A percentile compares a stretch with the other conserved stretches of the same genome.
These are phyloP conservation scores for Anseranas semipalmata DNA, from an alignment of 2,113 vertebrate genomes.

Conservation along the genomic window DNA sequence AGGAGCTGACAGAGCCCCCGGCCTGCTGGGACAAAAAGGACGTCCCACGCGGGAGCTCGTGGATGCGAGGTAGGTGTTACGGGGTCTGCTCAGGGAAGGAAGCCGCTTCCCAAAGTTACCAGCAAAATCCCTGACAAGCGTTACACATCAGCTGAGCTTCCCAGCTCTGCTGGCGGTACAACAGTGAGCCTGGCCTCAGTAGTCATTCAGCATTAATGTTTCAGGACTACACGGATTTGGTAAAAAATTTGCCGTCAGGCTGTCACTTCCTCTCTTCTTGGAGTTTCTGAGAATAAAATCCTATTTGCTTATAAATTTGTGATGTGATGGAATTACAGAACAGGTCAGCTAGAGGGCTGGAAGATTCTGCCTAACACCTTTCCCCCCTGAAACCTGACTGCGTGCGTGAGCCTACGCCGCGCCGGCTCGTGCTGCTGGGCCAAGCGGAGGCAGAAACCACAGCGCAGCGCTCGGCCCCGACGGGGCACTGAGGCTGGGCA, in stretches of 20 bases:
- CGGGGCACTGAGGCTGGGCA: neutral
- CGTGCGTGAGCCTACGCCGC: neutral
- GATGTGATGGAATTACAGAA: conserved; percentile 33
- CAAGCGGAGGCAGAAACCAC: neutral
- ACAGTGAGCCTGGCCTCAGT: neutral
- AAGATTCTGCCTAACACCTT: neutral
- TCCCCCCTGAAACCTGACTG: fast-evolving
- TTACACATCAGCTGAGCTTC: neutral
- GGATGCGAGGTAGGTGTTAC: neutral
- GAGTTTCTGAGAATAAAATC: neutral
- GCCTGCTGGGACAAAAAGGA: neutral
- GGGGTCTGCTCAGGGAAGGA: neutral
- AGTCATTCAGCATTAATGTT: neutral
- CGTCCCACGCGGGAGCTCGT: too few species aligned
- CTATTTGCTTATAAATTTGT: conserved; percentile 27
- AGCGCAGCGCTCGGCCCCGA: fast-evolving
- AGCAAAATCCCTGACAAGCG: neutral
- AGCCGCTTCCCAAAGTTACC: conserved; percentile 19
- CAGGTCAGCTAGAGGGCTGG: neutral
- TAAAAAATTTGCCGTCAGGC: neutral
- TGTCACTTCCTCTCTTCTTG: conserved; percentile 1
- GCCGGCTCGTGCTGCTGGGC: fast-evolving
- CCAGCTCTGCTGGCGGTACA: neutral
- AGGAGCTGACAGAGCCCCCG: neutral
- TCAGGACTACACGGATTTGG: neutral